Base-by-base conservation (phyloP, 2,797 vertebrate species). In the Lates japonicus region DNA sequence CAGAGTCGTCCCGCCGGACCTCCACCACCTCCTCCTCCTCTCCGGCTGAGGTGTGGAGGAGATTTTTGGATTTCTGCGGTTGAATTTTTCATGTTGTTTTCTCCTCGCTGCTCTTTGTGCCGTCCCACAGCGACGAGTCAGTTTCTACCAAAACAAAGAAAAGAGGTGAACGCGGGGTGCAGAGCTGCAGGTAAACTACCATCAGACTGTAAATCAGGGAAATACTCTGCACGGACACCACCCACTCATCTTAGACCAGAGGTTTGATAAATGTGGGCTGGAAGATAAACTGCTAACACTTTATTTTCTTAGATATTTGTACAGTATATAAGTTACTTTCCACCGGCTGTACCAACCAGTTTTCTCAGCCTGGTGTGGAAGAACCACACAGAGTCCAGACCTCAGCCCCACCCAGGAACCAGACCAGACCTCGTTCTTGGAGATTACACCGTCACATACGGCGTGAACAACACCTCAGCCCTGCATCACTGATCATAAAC, bases 11-110 rank as follows among this genome's bases (percentile, higher is more conserved):
- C 66, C 55, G 3, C 5, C 12, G 20, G 70, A 57, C 9, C 19
- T 9, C 3, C 20, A 3, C 9, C 48, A 1, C 42, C 5, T 42
- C 70, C 39, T 57, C 64, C 67, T 62, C 64, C 31, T 39, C 51
- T 10, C 20, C 29, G 8, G 58, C 49, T 51, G 60, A 61, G 64
- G 69, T 54, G 29, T 70, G 69, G 78, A 76, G 60, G 57, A 71
- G 76, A 74, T 61, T 74, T 77, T 70, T 48, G 55, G 70, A 59
- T 76, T 82, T 52, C n/a, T 80, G 31, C 11, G 5, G 37, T 60
- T 86, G 39, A 75, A 81, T 78, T 58, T 87, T 83, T 79, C 39
- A 84, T 79, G 75, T 70, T 79, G 81, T 87, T 78, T 74, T 78
- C 52, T 33, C 33, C 58, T 70, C 12, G 9, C 69, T 19, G 44